A percentile compares a stretch with the other conserved stretches of the same genome.
Evolutionary conservation across 2,113 vertebrate genomes (phyloP).

Genomic region (Indri indri): DNA sequence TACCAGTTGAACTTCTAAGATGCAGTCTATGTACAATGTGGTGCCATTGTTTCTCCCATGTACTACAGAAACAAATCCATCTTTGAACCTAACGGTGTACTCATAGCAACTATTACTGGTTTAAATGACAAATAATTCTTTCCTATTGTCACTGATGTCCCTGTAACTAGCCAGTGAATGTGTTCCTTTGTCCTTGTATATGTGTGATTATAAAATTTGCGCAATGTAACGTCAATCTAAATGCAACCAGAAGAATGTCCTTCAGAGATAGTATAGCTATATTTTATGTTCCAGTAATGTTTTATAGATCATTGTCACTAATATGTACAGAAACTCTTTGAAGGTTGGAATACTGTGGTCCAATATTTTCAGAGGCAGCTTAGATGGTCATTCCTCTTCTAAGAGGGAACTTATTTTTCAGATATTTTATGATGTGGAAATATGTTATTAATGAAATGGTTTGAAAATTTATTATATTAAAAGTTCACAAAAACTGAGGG

Average conservation of each 20-base stretch:
- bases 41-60: constrained; percentile 78
- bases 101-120: constrained; percentile 78
- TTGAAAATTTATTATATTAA: constrained; percentile 75
- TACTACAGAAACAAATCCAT: constrained; percentile 76
- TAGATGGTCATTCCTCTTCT: constrained; percentile 68
- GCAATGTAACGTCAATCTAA: constrained; percentile 73
- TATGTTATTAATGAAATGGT: constrained; percentile 76
- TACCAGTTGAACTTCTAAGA: constrained; percentile 81
- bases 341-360: constrained; percentile 89
- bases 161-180: constrained; percentile 57
- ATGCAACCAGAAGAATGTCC: constrained; percentile 74
- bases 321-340: constrained; percentile 83
- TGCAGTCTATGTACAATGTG: constrained; percentile 69
- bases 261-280: constrained; percentile 81
- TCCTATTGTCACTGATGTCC: constrained; percentile 31
- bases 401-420: constrained; percentile 80
- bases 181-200: constrained; percentile 70
- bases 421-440: constrained; percentile 77
- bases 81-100: constrained; percentile 75
- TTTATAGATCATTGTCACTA: constrained; percentile 87
- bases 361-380: constrained; percentile 85
- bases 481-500: constrained; percentile 76
- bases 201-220: constrained; percentile 68
- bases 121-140: constrained; percentile 68
- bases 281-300: constrained; percentile 88